Base-by-base conservation (phyloP, 2,113 vertebrate species). In the Cyrtonyx montezumae region DNA sequence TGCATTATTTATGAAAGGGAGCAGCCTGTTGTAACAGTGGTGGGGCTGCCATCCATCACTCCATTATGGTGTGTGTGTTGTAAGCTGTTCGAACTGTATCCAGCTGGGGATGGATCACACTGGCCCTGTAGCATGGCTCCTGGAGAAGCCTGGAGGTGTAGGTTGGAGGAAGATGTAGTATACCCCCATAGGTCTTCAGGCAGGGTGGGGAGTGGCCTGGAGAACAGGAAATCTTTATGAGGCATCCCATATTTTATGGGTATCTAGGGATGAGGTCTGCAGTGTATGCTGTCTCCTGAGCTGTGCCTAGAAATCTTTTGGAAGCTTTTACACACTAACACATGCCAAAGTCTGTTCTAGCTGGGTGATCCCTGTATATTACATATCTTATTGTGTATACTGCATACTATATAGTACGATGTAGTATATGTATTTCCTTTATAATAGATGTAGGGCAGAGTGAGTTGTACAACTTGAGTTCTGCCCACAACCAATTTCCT, bases 111-210 rank as follows among this genome's bases (percentile, higher is more conserved):
- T 53, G 51, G 51, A 53, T 53, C 22, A 71, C 26, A 30, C 9
- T 1, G 30, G 9, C 19, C 28, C 22, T 56, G 28, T 11, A 12
- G 5, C 18, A 8, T 7, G 0, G 11, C 17, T 43, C 25, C 14
- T 55, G 36, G 30, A 40, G 36, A 40, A 63, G 36, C 10, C 61
- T 63, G 61, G 25, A 28, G 16, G 26, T 6, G 4, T 12, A 28
- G 36, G 61, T 36, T 40, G 36, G 25, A 19, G 34, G 16, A 63
- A 63, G 36, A 40, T 26, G 23, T 11, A 18, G 36, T 63, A 26
- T 36, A 40, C 25, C 25, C 40, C 36, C 25, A 40, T 28, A 63
- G n/a, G 61, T 63, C 25, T 63, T 16, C 25, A 63, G 61, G 25
- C 11, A 62, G 25, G 61, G 22, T 19, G 59, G 15, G 16, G 59